phyloP scores from a whole-genome alignment of 2,113 vertebrate species.

The Tyto alba region DNA sequence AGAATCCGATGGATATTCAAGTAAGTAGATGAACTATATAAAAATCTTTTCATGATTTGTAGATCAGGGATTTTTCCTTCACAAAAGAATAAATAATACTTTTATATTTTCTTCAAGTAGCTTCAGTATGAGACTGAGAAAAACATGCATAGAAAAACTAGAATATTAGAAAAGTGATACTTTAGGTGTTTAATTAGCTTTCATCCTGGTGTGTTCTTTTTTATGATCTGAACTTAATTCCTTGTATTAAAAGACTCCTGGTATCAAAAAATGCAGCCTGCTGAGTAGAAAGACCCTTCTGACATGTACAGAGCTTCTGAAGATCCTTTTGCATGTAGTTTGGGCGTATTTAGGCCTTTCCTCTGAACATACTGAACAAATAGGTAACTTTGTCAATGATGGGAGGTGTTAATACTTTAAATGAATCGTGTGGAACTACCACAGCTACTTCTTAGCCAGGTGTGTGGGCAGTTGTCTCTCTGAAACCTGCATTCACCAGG shows the following conservation, averaged over 20 bases:
- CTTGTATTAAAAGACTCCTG: not conserved
- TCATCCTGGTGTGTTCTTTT: not conserved
- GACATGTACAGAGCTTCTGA: not conserved
- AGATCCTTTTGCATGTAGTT: not conserved
- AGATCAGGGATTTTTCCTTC: not conserved
- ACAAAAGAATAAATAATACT: constrained; percentile 8
- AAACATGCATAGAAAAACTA: not conserved
- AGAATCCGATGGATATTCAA: not conserved
- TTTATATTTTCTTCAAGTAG: not conserved
- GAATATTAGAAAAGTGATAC: not conserved
- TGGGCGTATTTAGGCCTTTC: not conserved
- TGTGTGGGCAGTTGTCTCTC: not conserved
- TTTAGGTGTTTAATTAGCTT: constrained; percentile 31
- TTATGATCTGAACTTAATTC: not conserved
- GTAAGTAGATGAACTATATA: not conserved
- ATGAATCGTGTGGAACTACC: not conserved
- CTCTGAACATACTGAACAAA: not conserved
- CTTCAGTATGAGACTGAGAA: not conserved
- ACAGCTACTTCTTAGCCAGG: not conserved
- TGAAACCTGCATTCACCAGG: not conserved
- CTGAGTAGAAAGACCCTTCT: constrained; percentile 42
- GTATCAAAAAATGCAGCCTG: not conserved
- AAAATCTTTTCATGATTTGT: not conserved
- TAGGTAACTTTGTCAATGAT: not conserved
- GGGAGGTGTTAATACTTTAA: not conserved